Percentiles rank a stretch among this genome's conserved stretches.
phyloP scores from a whole-genome alignment of 2,797 vertebrate species.

The Helicolenus hilgendorfi region DNA sequence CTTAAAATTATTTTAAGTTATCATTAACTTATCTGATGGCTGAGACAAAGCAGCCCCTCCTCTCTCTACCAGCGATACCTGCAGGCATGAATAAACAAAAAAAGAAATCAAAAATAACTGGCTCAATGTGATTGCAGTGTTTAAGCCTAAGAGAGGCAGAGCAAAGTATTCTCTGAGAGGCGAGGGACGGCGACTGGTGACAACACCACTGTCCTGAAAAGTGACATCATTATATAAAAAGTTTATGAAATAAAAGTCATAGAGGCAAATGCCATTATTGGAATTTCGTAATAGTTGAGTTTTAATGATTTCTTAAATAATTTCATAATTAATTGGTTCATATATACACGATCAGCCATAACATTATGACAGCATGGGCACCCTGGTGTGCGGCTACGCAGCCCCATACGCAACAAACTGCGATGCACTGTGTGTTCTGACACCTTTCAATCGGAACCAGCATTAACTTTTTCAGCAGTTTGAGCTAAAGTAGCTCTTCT shows the following conservation, averaged over 20 bases:
- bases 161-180: neutral
- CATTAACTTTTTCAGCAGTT: too few species aligned
- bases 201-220: neutral
- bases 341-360: neutral
- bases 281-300: neutral
- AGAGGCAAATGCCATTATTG: neutral
- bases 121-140: neutral
- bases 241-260: neutral
- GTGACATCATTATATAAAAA: neutral
- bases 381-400: too few species aligned
- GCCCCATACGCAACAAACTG: too few species aligned
- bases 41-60: too few species aligned
- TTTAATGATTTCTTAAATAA: neutral
- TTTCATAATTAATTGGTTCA: neutral
- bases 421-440: too few species aligned
- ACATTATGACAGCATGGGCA: too few species aligned
- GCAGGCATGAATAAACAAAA: too few species aligned
- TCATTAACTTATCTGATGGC: too few species aligned
- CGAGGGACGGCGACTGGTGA: neutral
- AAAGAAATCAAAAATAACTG: neutral
- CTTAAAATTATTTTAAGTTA: too few species aligned
- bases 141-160: neutral
- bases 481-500: too few species aligned
- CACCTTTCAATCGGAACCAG: too few species aligned
- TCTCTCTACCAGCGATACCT: too few species aligned